Conservation (phyloP, 2,888 invertebrate genomes). For the Xestia xanthographa region DNA sequence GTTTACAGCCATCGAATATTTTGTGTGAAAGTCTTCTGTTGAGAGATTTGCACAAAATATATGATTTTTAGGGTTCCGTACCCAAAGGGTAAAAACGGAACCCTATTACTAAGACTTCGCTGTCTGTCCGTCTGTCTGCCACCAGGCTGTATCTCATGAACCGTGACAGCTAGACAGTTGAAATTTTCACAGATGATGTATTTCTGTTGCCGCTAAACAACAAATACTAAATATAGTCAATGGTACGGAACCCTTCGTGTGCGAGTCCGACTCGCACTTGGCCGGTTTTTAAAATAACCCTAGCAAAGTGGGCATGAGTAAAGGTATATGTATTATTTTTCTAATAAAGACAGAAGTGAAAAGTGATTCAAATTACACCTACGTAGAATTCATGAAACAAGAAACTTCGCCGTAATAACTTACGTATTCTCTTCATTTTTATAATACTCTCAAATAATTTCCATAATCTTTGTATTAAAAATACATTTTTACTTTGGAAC, state of each 20-base stretch:
- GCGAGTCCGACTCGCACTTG: no score
- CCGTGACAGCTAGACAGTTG: no score
- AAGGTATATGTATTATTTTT: not conserved
- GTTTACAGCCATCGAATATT: not conserved
- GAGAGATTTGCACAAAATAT: no score
- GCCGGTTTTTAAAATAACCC: not conserved
- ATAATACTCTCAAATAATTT: conserved; percentile 33
- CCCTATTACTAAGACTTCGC: no score
- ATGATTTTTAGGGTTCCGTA: no score
- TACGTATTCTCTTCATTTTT: conserved; percentile 40
- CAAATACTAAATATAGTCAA: no score
- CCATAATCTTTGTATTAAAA: conserved; percentile 61
- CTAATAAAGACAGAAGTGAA: not conserved
- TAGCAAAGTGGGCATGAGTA: not conserved
- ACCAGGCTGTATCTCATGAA: no score
- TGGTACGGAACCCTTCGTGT: no score
- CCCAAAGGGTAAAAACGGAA: no score
- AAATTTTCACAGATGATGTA: no score
- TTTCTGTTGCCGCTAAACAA: no score
- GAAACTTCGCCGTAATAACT: conserved; percentile 26
- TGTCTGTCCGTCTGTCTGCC: no score
- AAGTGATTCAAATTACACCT: not conserved
- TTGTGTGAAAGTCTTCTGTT: not conserved
- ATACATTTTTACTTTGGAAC: conserved; percentile 49
- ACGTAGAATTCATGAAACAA: not conserved